Base-by-base conservation (phyloP, 1,140 invertebrate genomes). In the Drosophila aff. region DNA sequence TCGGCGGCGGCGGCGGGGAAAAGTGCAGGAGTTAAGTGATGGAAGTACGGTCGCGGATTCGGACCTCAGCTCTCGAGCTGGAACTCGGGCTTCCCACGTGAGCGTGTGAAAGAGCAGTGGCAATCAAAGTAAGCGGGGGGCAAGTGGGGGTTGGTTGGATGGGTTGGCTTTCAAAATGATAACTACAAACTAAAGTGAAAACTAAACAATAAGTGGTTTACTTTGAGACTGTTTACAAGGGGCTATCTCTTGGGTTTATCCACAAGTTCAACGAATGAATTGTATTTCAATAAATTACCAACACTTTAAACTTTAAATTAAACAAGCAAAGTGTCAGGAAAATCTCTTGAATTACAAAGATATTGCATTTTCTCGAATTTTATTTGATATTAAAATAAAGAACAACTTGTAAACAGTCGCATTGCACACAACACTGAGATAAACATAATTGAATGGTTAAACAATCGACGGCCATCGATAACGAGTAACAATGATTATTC, bases 401-500 rank as follows among this genome's bases (percentile, higher is more conserved):
- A 23, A 13, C 13, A 6, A n/a, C 11, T 38, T 49, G 18, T 33
- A 71, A 47, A 28, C 65, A 69, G 50, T 62, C 57, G 31, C 53
- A 21, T 68, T 44, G 47, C 26, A 76, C 55, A 77, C 57, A 77
- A 77, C 75, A 76, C 57, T 49, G 57, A 76, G 21, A 40, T 65
- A 66, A 76, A 65, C 52, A 76, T 66, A 86, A 85, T 65, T 68
- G 59, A 84, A 77, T 82, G 55, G 46, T 64, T 64, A 50, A 78
- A 67, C 78, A 74, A 80, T 75, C 50, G 40, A 66, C 53, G 41
- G 15, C 40, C 64, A 81, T 77, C 64, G 76, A 84, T 79, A 41
- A 50, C 61, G 59, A 72, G 69, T 73, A 82, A 82, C 74, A 81
- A 76, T 74, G 69, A 83, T 75, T 82, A 87, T 91, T 90, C 87